Conservation (phyloP, 2,113 vertebrate genomes). For the Crotalus helleri region DNA sequence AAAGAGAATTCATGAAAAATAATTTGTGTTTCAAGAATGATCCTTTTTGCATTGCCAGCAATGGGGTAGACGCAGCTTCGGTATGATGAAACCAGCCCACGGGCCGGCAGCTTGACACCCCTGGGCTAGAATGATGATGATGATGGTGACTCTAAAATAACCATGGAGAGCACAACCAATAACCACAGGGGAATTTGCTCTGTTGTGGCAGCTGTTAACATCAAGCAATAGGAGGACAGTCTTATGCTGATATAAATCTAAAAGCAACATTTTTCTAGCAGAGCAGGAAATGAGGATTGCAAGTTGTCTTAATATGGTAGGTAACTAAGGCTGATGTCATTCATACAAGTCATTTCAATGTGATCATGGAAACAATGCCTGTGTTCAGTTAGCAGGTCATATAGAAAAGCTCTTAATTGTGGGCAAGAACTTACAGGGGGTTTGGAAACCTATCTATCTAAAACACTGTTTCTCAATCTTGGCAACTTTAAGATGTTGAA, state of each 20-base stretch:
- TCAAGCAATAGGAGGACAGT: neutral
- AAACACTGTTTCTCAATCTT: neutral
- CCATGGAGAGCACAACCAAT: neutral
- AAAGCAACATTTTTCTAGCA: neutral
- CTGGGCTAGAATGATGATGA: too few species aligned
- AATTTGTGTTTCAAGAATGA: neutral
- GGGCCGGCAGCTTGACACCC: too few species aligned
- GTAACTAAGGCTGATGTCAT: neutral
- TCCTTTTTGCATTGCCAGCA: accelerated
- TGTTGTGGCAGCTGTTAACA: neutral
- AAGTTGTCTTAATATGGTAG: neutral
- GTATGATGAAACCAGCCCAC: too few species aligned
- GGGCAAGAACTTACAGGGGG: neutral
- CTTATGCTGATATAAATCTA: neutral
- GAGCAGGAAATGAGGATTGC: neutral
- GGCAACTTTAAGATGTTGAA: neutral
- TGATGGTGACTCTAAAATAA: neutral
- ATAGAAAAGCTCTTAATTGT: neutral
- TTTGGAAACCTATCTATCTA: neutral
- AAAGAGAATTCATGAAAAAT: neutral
- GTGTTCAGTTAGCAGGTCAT: neutral
- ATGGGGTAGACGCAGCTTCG: too few species aligned
- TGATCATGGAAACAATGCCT: neutral
- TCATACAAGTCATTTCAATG: neutral
- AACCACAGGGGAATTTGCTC: neutral